Evolutionary conservation across 2,113 vertebrate genomes (phyloP), one percentile per base, ranked within the genome.

Genomic region (Isichthys henryi): DNA sequence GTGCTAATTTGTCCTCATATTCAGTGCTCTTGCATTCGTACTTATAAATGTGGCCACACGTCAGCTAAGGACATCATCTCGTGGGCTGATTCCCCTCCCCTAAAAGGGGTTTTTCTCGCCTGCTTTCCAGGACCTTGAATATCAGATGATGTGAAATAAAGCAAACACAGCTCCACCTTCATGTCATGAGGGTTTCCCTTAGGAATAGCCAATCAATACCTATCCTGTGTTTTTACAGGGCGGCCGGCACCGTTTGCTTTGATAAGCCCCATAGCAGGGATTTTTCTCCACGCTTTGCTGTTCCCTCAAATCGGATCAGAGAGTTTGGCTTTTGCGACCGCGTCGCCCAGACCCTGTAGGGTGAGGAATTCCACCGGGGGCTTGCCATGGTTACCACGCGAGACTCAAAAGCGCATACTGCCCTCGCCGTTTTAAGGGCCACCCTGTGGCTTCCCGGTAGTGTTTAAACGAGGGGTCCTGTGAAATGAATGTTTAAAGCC

Each of bases 291-390:
- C 5, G 50, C 15, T 86, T 49, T 86, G 27, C n/a, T 86, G 85
- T 56, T 87, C n/a, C 85, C n/a, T 39, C n/a, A 84, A 56, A 87
- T 87, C 85, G 27, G 50, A 52, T 52, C n/a, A 86, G 48, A 19
- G 85, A 35, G 85, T 27, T 10, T 27, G 31, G 3, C 15, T 39
- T 27, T 31, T 8, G 50, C 13, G 85, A 19, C 49, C 7, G 10
- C 17, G 31, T 15, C n/a, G 31, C 11, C 49, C 49, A 17, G 27
- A 27, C 50, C 85, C 49, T 53, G 49, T 19, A 27, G 85, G 50
- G 11, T 43, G 17, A 87, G 49, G 85, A 53, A 52, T 87, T 48
- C 50, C 85, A 7, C 9, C n/a, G 23, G 50, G 27, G 50, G 48
- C 19, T 87, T 31, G 85, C n/a, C 50, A 53, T 87, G 50, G 85